phyloP scores from a whole-genome alignment of 2,113 vertebrate genomes.

The Galemys pyrenaicus region DNA sequence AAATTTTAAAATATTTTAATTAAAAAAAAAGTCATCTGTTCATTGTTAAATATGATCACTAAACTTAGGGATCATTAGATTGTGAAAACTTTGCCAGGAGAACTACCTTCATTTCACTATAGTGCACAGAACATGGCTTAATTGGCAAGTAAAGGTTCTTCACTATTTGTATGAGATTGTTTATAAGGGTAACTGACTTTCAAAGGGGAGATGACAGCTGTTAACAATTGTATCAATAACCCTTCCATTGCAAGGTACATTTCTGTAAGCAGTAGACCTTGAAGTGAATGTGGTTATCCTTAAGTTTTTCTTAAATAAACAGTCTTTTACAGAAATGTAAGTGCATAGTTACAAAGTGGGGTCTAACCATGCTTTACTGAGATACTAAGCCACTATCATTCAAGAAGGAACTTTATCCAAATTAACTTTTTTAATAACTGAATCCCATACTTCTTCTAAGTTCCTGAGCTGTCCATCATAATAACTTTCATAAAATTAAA shows the following conservation, averaged over 20 bases:
- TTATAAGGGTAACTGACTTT: slow-evolving; percentile 15
- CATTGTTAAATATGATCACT: neutral
- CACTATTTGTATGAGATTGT: neutral
- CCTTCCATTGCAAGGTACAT: neutral
- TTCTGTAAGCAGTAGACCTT: slow-evolving; percentile 23
- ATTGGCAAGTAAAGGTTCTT: neutral
- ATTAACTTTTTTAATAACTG: neutral
- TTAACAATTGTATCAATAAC: neutral
- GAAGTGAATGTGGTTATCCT: neutral
- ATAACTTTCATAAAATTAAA: neutral
- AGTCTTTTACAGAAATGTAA: neutral
- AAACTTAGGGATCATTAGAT: neutral
- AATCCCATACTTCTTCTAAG: neutral
- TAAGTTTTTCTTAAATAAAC: slow-evolving; percentile 32
- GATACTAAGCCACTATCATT: neutral
- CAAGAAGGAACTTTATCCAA: slow-evolving; percentile 4
- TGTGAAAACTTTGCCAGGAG: neutral
- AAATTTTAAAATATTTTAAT: too few species aligned
- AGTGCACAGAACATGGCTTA: neutral
- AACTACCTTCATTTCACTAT: neutral
- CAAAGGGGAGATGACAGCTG: neutral
- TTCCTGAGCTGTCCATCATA: neutral
- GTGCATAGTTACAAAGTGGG: neutral
- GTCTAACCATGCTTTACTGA: neutral
- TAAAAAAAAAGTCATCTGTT: neutral